Evolutionary conservation across 2,113 vertebrate species (phyloP), one percentile per base, ranked within the genome.

Genomic region (Barnardius zonarius): DNA sequence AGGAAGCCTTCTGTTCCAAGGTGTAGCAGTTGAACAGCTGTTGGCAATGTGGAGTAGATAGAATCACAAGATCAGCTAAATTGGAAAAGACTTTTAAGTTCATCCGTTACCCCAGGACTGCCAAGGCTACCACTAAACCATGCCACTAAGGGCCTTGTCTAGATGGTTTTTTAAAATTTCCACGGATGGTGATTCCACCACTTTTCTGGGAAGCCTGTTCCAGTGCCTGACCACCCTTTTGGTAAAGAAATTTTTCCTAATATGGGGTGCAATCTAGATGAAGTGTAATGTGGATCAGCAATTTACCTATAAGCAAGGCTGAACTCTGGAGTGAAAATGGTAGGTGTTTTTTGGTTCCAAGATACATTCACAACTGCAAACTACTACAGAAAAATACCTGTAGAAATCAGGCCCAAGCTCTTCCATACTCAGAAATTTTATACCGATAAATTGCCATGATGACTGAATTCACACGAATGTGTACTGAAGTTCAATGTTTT

Each of bases 281-380:
- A 73, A 18, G 24, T 23, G 4, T 17, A 52, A 6, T 0, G 2
- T 13, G 54, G 14, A 75, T 18, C n/a, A 73, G 17, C n/a, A 48
- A 12, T 20, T 22, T 37, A 37, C 25, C 39, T 41, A 64, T 44
- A 62, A 81, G 18, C 28, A 66, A 82, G 20, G n/a, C 24, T 69
- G 82, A 43, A 51, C 25, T 24, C 37, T 51, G 28, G 22, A 81
- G 7, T 69, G 35, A 54, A 84, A 94, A 63, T 15, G 5, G 11
- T 11, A 62, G 15, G 27, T 43, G 12, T 28, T 67, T 39, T 59
- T 12, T 66, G 35, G 46, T 24, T 17, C 18, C 33, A 54, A 20
- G 22, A 61, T 55, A 54, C 4, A 7, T 63, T 63, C 48, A 44
- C 11, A 76, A 44, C 33, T 48, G 10, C 19, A 41, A 15, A 31